phyloP scores from a whole-genome alignment of 2,797 vertebrate species.

The Enteromius thamalakanensis region DNA sequence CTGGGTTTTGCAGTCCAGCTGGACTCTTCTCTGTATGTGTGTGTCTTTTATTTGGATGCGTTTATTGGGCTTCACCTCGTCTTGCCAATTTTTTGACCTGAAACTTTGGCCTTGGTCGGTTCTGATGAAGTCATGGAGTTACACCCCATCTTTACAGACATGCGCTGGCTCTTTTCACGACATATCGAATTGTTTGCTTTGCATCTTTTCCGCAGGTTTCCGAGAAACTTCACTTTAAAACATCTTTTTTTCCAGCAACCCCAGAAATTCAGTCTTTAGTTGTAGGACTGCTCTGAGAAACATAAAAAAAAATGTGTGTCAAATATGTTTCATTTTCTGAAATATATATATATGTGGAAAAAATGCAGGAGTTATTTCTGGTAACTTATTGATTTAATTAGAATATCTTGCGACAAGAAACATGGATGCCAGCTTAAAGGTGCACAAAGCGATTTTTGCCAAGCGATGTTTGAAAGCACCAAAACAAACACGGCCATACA shows the following conservation, averaged over 20 bases:
- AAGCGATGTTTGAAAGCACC: too few relatives aligned
- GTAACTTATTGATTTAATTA: neutral
- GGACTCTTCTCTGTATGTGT: neutral
- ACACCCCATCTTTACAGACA: conserved; percentile 21
- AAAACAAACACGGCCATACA: too few relatives aligned
- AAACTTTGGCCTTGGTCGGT: conserved; percentile 5
- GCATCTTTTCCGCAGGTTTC: neutral
- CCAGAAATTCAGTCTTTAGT: neutral
- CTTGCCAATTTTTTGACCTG: conserved; percentile 41
- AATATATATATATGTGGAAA: neutral
- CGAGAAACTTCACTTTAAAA: neutral
- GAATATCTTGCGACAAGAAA: neutral
- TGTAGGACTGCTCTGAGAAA: neutral
- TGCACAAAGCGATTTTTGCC: too few relatives aligned
- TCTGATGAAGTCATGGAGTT: conserved; percentile 38
- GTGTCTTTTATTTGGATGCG: conserved; percentile 37
- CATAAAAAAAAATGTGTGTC: too few relatives aligned
- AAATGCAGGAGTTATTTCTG: neutral
- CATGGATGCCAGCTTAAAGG: neutral
- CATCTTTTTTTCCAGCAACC: neutral
- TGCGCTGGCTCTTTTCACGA: neutral
- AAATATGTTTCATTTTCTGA: neutral
- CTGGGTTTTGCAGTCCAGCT: conserved; percentile 17
- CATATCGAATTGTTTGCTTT: neutral
- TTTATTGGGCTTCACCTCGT: conserved; percentile 33